phyloP scores from a whole-genome alignment of 2,888 invertebrate genomes.

The Drosophila mercatorum region DNA sequence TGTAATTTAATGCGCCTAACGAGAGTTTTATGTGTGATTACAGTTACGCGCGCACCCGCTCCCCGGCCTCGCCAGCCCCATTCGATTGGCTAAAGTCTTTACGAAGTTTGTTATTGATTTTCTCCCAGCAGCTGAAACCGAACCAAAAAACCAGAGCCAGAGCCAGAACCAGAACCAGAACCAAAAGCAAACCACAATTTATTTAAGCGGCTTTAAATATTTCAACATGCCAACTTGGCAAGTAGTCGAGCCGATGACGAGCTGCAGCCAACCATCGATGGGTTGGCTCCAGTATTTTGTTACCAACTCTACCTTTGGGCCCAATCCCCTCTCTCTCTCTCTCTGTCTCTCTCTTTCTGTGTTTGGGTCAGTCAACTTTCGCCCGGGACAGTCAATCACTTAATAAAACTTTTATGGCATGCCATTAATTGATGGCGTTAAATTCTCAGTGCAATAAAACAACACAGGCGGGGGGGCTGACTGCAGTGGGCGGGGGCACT shows the following conservation, averaged over 20 bases:
- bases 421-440: slow-evolving; percentile 75
- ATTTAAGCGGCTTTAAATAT: slow-evolving; percentile 81
- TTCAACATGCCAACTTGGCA: slow-evolving; percentile 72
- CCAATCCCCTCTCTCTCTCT: neutral
- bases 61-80: neutral
- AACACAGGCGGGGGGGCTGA: slow-evolving; percentile 31
- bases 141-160: slow-evolving; percentile 1
- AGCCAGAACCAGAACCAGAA: slow-evolving; percentile 29
- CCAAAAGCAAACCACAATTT: slow-evolving; percentile 71
- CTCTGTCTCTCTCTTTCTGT: neutral
- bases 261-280: slow-evolving; percentile 18
- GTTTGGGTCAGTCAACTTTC: slow-evolving; percentile 69
- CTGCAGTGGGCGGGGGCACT: slow-evolving; percentile 11
- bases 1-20: slow-evolving; percentile 82
- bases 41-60: slow-evolving; percentile 17
- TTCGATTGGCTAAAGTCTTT: neutral
- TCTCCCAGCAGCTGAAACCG: slow-evolving; percentile 19
- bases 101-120: slow-evolving; percentile 44
- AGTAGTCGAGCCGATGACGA: slow-evolving; percentile 40
- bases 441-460: slow-evolving; percentile 61
- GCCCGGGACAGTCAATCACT: slow-evolving; percentile 74
- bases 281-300: slow-evolving; percentile 9
- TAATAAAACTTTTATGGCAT: slow-evolving; percentile 77
- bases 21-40: slow-evolving; percentile 80
- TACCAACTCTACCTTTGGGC: neutral